Conservation (phyloP, 2,797 vertebrate species). For the Gymnoscopelus microlampas region DNA sequence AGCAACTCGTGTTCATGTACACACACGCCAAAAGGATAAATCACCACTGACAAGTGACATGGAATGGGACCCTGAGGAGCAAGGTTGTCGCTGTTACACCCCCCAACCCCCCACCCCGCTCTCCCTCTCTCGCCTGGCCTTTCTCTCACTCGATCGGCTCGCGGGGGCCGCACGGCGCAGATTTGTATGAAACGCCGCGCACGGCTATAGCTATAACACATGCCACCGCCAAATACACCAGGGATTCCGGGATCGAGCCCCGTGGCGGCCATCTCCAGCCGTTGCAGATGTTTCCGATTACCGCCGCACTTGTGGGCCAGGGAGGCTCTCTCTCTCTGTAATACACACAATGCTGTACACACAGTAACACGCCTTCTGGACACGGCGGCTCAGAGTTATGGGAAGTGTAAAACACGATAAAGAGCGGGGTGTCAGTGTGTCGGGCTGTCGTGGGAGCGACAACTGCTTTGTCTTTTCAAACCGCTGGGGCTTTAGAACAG, state of each 20-base stretch:
- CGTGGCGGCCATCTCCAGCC: slow-evolving; percentile 23
- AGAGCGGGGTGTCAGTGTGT: slow-evolving; percentile 40
- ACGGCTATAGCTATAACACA: no score
- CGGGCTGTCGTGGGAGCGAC: slow-evolving; percentile 35
- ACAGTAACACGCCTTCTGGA: slow-evolving; percentile 53
- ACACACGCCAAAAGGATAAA: slow-evolving; percentile 16
- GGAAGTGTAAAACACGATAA: slow-evolving; percentile 63
- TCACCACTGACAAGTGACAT: slow-evolving; percentile 56
- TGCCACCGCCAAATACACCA: no score
- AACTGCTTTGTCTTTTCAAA: slow-evolving; percentile 55
- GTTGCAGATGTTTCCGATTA: slow-evolving; percentile 66
- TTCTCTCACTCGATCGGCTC: slow-evolving; percentile 2
- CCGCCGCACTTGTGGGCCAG: slow-evolving; percentile 57
- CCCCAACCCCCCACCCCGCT: slow-evolving; percentile 8
- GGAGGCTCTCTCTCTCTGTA: slow-evolving; percentile 16
- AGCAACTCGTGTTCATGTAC: slow-evolving; percentile 36
- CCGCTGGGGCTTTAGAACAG: slow-evolving; percentile 55
- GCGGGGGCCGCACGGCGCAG: neutral
- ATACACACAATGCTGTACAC: slow-evolving; percentile 10
- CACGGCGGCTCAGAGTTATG: slow-evolving; percentile 52
- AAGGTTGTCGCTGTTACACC: slow-evolving; percentile 16
- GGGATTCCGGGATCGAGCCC: slow-evolving; percentile 46
- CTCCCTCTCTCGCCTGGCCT: slow-evolving; percentile 6
- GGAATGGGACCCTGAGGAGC: slow-evolving; percentile 43
- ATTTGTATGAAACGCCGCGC: slow-evolving; percentile 15